A percentile compares a stretch with the other conserved stretches of the same genome.
Conservation (phyloP, 2,113 vertebrate species). For the Ploceus nigricollis region DNA sequence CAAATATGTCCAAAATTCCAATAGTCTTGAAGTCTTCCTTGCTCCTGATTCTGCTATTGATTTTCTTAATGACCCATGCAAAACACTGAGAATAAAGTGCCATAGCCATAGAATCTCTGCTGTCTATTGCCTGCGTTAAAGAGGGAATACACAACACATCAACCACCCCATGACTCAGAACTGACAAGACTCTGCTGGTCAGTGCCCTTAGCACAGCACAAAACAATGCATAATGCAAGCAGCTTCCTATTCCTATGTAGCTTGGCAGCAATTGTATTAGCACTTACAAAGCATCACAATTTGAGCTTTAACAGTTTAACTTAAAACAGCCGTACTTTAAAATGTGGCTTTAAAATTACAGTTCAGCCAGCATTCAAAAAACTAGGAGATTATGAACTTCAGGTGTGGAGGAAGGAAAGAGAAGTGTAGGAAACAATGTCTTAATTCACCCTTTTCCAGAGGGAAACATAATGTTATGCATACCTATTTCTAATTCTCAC, state of each 20-base stretch:
- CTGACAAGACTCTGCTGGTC: not conserved
- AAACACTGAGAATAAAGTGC: constrained; percentile 97
- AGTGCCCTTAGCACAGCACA: not conserved
- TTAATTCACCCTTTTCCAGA: not conserved
- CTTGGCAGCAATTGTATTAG: not conserved
- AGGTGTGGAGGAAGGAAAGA: not conserved
- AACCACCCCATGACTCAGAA: not conserved
- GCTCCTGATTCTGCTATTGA: constrained; percentile 90
- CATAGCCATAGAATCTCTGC: constrained; percentile 97
- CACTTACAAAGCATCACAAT: not conserved
- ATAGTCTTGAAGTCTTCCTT: constrained; percentile 90
- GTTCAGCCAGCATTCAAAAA: not conserved
- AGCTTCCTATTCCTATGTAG: not conserved
- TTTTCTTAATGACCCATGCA: constrained; percentile 91
- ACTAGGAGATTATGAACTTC: not conserved
- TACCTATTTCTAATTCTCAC: not conserved
- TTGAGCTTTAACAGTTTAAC: not conserved
- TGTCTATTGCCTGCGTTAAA: constrained; percentile 85
- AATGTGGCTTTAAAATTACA: not conserved
- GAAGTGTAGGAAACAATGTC: not conserved
- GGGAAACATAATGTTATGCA: not conserved
- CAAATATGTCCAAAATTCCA: constrained; percentile 97
- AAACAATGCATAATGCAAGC: not conserved
- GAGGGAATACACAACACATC: not conserved
- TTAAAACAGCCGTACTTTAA: not conserved